A percentile compares a stretch with the other conserved stretches of the same genome.
These are phyloP conservation scores for Atherix ibis DNA, from an alignment of 2,888 invertebrate species.

Conservation along the genomic window DNA sequence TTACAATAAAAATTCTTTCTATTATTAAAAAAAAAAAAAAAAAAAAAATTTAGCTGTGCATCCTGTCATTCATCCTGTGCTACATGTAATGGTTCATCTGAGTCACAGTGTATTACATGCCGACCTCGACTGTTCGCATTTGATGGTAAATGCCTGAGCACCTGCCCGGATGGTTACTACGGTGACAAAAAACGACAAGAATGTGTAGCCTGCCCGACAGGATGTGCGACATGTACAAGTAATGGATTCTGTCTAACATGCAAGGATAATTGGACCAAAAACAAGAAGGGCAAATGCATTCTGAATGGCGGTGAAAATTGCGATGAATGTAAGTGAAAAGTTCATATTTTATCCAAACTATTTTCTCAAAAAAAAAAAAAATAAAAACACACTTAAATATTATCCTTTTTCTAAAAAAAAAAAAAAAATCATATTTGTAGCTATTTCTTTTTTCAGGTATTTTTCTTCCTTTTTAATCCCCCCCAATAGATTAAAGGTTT, in stretches of 20 bases:
- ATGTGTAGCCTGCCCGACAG: slow-evolving; percentile 60
- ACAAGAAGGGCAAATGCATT: slow-evolving; percentile 59
- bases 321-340: slow-evolving; percentile 43
- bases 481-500: too few species aligned
- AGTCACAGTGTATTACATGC: slow-evolving; percentile 69
- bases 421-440: too few species aligned
- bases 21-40: too few species aligned
- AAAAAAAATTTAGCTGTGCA: slow-evolving; percentile 61
- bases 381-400: too few species aligned
- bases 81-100: slow-evolving; percentile 62
- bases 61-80: slow-evolving; percentile 66
- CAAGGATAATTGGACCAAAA: slow-evolving; percentile 55
- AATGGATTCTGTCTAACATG: slow-evolving; percentile 59
- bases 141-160: slow-evolving; percentile 53
- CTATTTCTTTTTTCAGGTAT: too few species aligned
- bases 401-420: too few species aligned
- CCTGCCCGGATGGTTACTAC: slow-evolving; percentile 59
- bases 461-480: too few species aligned
- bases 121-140: slow-evolving; percentile 52
- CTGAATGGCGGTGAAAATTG: slow-evolving; percentile 55
- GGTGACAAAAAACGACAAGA: slow-evolving; percentile 64
- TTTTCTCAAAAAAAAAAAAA: too few species aligned
- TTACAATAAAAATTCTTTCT: too few species aligned
- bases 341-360: too few species aligned
- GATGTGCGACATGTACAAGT: slow-evolving; percentile 59